phyloP scores from a whole-genome alignment of 2,797 vertebrate species.

The Microhierax caerulescens region DNA sequence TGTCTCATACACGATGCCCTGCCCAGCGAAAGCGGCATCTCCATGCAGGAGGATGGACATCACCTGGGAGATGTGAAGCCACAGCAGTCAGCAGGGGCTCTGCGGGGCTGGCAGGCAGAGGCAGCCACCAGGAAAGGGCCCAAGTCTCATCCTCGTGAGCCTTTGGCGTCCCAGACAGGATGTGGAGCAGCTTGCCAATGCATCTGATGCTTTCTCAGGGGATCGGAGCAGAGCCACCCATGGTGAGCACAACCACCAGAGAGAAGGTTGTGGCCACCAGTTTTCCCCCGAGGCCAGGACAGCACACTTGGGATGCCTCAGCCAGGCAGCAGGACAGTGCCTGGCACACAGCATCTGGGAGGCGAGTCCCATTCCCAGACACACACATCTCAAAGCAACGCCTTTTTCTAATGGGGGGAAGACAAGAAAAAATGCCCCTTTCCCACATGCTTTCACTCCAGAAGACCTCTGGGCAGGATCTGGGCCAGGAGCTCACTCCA shows the following conservation, averaged over 20 bases:
- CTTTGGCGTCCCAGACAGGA: background rate
- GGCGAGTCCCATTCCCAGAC: background rate
- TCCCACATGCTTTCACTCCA: background rate
- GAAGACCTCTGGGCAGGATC: background rate
- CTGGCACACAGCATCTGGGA: accelerated
- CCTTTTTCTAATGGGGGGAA: background rate
- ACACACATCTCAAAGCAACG: background rate
- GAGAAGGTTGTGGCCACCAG: background rate
- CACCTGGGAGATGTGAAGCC: slow-evolving; percentile 74
- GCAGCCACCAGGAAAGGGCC: background rate
- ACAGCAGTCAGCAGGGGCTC: accelerated
- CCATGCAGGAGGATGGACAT: slow-evolving; percentile 95
- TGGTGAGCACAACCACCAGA: accelerated
- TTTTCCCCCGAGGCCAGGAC: accelerated
- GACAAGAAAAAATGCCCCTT: background rate
- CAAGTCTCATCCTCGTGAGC: background rate
- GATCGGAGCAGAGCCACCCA: background rate
- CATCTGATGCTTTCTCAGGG: background rate
- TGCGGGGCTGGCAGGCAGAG: accelerated
- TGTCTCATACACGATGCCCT: slow-evolving; percentile 94
- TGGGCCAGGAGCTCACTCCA: accelerated
- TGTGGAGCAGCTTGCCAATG: background rate
- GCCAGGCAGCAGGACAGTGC: accelerated
- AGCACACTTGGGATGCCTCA: accelerated
- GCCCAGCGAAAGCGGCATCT: slow-evolving; percentile 92